A percentile compares a stretch with the other conserved stretches of the same genome.
phyloP scores from a whole-genome alignment of 2,113 vertebrate genomes.

The Grus americana region DNA sequence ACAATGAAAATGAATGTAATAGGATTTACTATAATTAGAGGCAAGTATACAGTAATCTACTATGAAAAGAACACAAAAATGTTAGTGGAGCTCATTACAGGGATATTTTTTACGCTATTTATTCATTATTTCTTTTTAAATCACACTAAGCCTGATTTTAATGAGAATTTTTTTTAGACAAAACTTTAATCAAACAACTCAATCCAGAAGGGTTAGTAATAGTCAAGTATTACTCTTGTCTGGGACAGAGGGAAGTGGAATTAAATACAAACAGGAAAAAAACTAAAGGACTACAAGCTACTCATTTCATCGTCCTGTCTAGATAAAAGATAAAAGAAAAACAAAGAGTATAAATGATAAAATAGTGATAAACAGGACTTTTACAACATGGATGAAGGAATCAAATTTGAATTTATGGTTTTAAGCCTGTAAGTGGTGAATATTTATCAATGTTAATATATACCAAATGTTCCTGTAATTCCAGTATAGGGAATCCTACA shows the following conservation, averaged over 20 bases:
- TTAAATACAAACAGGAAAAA: not conserved
- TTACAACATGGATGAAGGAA: not conserved
- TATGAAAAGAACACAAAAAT: constrained; percentile 29
- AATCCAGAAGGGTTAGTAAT: not conserved
- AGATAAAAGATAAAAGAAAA: not conserved
- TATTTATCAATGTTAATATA: not conserved
- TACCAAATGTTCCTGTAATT: not conserved
- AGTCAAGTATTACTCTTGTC: not conserved
- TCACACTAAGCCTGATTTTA: not conserved
- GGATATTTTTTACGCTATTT: constrained; percentile 9
- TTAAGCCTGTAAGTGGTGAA: not conserved
- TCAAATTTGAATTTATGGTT: not conserved
- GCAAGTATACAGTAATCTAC: constrained; percentile 36
- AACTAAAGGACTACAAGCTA: not conserved
- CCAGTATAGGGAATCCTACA: not conserved
- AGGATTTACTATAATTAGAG: constrained; percentile 63
- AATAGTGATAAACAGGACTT: not conserved
- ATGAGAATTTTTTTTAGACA: not conserved
- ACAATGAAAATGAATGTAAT: constrained; percentile 56
- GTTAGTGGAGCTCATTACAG: constrained; percentile 3
- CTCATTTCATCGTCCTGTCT: not conserved
- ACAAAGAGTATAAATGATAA: not conserved
- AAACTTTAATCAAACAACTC: not conserved
- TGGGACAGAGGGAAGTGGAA: not conserved
- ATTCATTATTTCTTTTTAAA: not conserved